Percentiles rank a stretch among this genome's conserved stretches.
Evolutionary conservation across 2,888 invertebrate species (phyloP).

Genomic region (Diaperis boleti): DNA sequence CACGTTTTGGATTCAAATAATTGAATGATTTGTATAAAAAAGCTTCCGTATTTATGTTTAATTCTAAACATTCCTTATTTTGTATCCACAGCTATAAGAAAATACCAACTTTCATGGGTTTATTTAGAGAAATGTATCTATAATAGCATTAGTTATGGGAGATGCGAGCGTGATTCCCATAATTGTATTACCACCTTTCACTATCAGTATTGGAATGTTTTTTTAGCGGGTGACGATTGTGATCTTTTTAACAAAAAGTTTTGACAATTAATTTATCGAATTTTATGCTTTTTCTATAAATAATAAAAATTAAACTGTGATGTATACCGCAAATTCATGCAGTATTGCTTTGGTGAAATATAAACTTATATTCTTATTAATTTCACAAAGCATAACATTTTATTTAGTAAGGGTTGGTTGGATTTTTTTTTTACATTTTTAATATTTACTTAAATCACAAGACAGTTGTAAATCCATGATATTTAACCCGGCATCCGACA

Average conservation of each 20-base stretch:
- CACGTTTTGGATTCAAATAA: constrained; percentile 30
- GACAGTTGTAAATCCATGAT: too few relatives aligned
- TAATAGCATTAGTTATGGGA: constrained; percentile 21
- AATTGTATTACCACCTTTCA: constrained; percentile 20
- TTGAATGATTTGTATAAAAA: constrained; percentile 28
- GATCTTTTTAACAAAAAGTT: constrained; percentile 1
- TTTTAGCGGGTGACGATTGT: background rate
- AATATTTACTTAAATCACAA: too few relatives aligned
- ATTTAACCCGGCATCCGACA: too few relatives aligned
- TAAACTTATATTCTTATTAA: too few relatives aligned
- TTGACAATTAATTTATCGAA: too few relatives aligned
- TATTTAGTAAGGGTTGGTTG: too few relatives aligned
- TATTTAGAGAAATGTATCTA: constrained; percentile 15
- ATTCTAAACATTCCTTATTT: background rate
- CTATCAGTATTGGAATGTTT: constrained; percentile 7
- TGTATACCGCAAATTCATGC: too few relatives aligned
- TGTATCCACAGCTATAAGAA: background rate
- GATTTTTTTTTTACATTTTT: too few relatives aligned
- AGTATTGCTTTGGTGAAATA: too few relatives aligned
- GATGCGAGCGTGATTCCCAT: constrained; percentile 8
- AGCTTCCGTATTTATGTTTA: constrained; percentile 14
- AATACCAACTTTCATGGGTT: constrained; percentile 25
- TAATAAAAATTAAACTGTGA: too few relatives aligned
- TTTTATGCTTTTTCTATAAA: too few relatives aligned
- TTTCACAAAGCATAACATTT: too few relatives aligned